Evolutionary conservation across 2,888 invertebrate genomes (phyloP), one percentile per base, ranked within the genome.

Genomic region (Catocala nupta): DNA sequence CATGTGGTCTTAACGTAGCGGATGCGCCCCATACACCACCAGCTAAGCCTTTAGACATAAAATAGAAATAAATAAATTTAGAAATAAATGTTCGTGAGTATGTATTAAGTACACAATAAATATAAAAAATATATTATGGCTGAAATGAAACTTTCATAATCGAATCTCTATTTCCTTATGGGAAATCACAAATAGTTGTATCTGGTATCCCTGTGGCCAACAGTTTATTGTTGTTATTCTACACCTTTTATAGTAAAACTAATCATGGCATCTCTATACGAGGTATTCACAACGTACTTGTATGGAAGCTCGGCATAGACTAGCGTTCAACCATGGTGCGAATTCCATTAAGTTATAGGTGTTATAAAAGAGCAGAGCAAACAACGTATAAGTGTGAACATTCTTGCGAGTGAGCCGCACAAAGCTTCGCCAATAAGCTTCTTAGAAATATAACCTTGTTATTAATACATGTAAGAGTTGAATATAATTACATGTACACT

Each of bases 381-480:
- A 75, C 61, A 71, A 50, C 9, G 39, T 25, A 12, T 59, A 44
- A 60, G 62, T 63, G 59, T 51, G 34, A 60, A 65, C 44, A 36
- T 52, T 68, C 51, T 51, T 54, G 54, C 42, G 54, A 54, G 51
- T 54, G 47, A 66, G 52, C 61, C 71, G 72, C 62, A 55, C 70
- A 81, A 75, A 66, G 70, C 60, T 64, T 64, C 39, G 70, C 70
- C 68, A 73, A 73, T 71, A 73, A 66, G 65, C 70, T 77, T 72
- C 70, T 73, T 48, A 62, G 68, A 76, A 77, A 77, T 70, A 68
- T 81, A 81, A 82, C 79, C 71, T 73, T 64, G 71, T 80, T 81
- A 84, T 83, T 82, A 84, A 82, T 82, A 85, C 75, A 79, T 73
- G 71, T 65, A 73, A 73, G 77, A 76, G 79, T 70, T 76, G 58